Percentiles rank a stretch among this genome's conserved stretches.
Conservation (phyloP, 2,888 invertebrate genomes). For the Netelia fuscicornis region DNA sequence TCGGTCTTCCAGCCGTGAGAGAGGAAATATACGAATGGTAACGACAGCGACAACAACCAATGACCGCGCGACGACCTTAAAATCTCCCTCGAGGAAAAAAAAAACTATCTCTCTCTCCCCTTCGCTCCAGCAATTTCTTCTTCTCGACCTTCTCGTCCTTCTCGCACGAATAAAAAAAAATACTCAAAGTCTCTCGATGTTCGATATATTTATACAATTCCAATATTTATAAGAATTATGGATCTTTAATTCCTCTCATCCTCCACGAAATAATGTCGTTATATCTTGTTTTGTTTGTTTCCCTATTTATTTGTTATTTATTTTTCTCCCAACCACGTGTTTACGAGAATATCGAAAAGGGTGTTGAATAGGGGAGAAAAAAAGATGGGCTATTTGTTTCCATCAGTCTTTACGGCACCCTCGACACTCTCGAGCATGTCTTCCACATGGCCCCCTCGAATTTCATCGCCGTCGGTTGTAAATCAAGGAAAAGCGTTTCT, state of each 20-base stretch:
- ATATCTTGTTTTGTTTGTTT: not conserved
- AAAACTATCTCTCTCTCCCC: not conserved
- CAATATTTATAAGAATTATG: not conserved
- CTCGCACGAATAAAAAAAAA: not conserved
- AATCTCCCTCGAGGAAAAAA: not conserved
- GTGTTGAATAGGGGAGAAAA: not conserved
- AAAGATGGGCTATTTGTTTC: not conserved
- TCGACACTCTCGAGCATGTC: not conserved
- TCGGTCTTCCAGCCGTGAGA: conserved; percentile 52
- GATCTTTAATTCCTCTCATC: not conserved
- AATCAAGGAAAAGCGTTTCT: too few species aligned
- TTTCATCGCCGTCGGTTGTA: too few species aligned
- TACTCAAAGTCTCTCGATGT: not conserved
- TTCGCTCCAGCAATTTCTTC: not conserved
- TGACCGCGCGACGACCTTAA: conserved; percentile 23
- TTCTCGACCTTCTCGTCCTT: not conserved
- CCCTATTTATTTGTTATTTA: not conserved
- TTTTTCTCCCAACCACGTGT: not conserved
- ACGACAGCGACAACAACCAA: conserved; percentile 40
- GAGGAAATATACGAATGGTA: conserved; percentile 10
- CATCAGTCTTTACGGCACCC: not conserved
- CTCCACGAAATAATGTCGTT: too few species aligned
- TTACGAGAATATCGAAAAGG: not conserved
- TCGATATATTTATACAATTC: not conserved
- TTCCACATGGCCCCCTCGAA: too few species aligned